phyloP scores from a whole-genome alignment of 2,113 vertebrate genomes.

The Anoplopoma fimbria region DNA sequence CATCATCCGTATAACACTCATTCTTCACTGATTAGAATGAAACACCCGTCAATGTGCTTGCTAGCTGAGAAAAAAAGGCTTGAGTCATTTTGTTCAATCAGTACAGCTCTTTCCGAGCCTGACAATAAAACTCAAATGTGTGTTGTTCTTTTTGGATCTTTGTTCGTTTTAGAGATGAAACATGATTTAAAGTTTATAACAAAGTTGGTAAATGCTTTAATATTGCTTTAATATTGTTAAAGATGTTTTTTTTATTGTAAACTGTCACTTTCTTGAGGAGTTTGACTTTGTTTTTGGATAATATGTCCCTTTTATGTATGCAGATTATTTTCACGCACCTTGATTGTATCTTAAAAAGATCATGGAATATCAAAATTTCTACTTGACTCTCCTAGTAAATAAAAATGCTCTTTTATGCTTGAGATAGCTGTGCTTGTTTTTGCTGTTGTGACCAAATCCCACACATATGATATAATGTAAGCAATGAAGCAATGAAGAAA shows the following conservation, averaged over 20 bases:
- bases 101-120: neutral
- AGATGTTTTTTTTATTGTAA: constrained; percentile 16
- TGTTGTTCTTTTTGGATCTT: constrained; percentile 1
- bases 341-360: constrained; percentile 25
- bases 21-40: constrained; percentile 15
- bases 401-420: constrained; percentile 22
- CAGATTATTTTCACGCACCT: neutral
- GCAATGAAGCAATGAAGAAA: constrained; percentile 4
- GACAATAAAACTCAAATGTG: neutral
- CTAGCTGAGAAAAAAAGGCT: neutral
- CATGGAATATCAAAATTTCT: neutral
- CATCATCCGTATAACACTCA: neutral
- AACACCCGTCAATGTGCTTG: constrained; percentile 4
- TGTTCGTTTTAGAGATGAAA: constrained; percentile 30
- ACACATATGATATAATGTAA: neutral
- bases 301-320: constrained; percentile 8
- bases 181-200: neutral
- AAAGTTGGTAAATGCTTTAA: constrained; percentile 24
- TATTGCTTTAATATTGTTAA: constrained; percentile 11
- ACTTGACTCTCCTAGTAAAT: constrained; percentile 40
- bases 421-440: neutral
- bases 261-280: constrained; percentile 4
- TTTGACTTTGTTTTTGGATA: constrained; percentile 8
- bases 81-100: neutral
- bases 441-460: neutral